Evolutionary conservation across 2,888 invertebrate genomes (phyloP).

Genomic region (Trisateles emortualis): DNA sequence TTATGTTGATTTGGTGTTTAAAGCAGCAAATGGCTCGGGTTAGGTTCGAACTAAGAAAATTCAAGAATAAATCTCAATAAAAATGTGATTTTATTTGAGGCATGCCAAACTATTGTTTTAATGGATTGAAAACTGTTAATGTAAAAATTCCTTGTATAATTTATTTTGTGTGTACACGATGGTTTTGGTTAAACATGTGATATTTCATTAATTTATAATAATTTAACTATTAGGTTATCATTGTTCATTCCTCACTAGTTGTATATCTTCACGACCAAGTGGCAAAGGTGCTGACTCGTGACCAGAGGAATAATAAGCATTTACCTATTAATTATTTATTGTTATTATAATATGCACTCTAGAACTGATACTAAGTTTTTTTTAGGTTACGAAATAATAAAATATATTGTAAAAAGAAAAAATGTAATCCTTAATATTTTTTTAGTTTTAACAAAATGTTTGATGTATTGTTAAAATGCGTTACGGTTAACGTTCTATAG

Average conservation of each 20-base stretch:
- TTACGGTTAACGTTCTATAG: slow-evolving; percentile 22
- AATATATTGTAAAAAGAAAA: slow-evolving; percentile 30
- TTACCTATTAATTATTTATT: slow-evolving; percentile 57
- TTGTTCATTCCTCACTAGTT: slow-evolving; percentile 57
- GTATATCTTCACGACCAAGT: slow-evolving; percentile 31
- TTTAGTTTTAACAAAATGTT: slow-evolving; percentile 6
- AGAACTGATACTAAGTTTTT: slow-evolving; percentile 40
- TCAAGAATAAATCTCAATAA: too few relatives aligned
- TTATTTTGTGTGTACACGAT: slow-evolving; percentile 49
- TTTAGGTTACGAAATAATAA: slow-evolving; percentile 29
- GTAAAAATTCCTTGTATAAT: slow-evolving; percentile 14
- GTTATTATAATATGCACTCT: slow-evolving; percentile 36
- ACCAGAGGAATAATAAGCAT: slow-evolving; percentile 56
- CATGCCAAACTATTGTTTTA: slow-evolving; percentile 19
- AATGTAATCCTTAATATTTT: slow-evolving; percentile 10
- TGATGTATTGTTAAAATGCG: slow-evolving; percentile 7
- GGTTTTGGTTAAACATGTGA: slow-evolving; percentile 64
- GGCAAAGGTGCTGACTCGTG: slow-evolving; percentile 27
- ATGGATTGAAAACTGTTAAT: slow-evolving; percentile 19
- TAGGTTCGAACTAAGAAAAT: too few relatives aligned
- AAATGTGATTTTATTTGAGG: slow-evolving; percentile 14
- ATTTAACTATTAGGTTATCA: slow-evolving; percentile 48
- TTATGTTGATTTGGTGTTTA: too few relatives aligned
- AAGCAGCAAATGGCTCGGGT: too few relatives aligned
- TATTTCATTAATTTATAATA: slow-evolving; percentile 59